These are phyloP conservation scores for Phoeniculus purpureus DNA, from an alignment of 2,797 vertebrate species.

Conservation along the genomic window DNA sequence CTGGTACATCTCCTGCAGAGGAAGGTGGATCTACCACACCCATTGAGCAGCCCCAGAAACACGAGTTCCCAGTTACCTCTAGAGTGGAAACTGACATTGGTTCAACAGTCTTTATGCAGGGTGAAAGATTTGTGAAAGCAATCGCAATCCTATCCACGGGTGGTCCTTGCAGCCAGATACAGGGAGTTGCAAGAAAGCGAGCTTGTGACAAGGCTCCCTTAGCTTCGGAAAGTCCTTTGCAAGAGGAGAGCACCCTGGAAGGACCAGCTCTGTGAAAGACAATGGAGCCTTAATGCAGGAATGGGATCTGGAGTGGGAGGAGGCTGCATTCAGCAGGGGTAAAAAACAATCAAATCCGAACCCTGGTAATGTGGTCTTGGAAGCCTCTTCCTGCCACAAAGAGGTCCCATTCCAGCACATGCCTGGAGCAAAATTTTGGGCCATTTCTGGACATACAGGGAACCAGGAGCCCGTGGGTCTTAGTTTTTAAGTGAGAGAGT, in stretches of 20 bases:
- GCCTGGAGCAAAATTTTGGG: not conserved
- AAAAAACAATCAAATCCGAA: not conserved
- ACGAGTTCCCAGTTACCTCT: not conserved
- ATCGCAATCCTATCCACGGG: not conserved
- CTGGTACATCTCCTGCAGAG: not conserved
- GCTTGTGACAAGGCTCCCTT: fast-evolving
- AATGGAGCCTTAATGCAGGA: not conserved
- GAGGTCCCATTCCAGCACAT: not conserved
- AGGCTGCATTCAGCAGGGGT: not conserved
- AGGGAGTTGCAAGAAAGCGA: not conserved
- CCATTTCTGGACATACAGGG: not conserved
- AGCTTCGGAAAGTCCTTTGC: not conserved
- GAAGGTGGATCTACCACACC: not conserved
- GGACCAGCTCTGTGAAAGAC: not conserved
- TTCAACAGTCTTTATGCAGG: not conserved
- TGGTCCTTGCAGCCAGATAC: not conserved
- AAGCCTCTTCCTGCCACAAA: not conserved
- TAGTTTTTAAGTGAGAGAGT: not conserved
- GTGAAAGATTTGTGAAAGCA: not conserved
- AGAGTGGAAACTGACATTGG: not conserved
- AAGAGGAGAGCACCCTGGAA: not conserved
- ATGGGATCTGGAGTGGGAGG: not conserved
- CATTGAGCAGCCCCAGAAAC: not conserved
- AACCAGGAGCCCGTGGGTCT: not conserved
- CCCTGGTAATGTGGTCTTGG: not conserved